phyloP scores from a whole-genome alignment of 2,888 invertebrate genomes.

The Chrysodeixis includens region DNA sequence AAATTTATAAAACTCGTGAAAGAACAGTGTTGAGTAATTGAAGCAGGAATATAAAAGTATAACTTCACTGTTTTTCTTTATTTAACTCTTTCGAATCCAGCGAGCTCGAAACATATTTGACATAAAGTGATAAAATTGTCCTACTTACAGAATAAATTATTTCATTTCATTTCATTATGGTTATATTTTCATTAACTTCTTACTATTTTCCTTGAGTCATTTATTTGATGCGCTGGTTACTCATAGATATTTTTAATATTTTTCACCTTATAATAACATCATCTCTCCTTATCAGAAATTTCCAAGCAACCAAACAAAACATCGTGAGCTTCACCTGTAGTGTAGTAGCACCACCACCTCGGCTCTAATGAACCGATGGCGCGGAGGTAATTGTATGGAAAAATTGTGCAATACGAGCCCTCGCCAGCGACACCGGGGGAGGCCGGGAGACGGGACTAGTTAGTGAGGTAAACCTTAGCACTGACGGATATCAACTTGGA shows the following conservation, averaged over 20 bases:
- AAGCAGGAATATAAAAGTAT: too few relatives aligned
- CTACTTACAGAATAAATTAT: too few relatives aligned
- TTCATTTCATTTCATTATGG: too few relatives aligned
- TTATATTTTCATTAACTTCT: too few relatives aligned
- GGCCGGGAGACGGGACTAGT: slow-evolving; percentile 16
- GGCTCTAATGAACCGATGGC: slow-evolving; percentile 51
- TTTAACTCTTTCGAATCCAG: too few relatives aligned
- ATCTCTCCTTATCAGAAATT: background rate
- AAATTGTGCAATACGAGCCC: slow-evolving; percentile 51
- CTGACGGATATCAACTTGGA: slow-evolving; percentile 11
- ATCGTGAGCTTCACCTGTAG: slow-evolving; percentile 23
- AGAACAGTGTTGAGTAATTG: background rate
- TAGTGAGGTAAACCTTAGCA: slow-evolving; percentile 16
- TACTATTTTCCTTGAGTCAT: too few relatives aligned
- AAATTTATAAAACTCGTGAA: background rate
- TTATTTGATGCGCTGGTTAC: too few relatives aligned
- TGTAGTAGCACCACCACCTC: slow-evolving; percentile 35
- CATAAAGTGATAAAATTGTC: too few relatives aligned
- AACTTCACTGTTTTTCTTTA: background rate
- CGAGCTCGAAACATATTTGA: too few relatives aligned
- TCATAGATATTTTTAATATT: too few relatives aligned
- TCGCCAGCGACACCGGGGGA: slow-evolving; percentile 3
- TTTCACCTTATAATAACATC: too few relatives aligned
- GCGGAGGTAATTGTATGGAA: slow-evolving; percentile 58
- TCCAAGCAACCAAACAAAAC: slow-evolving; percentile 21